phyloP scores from a whole-genome alignment of 2,113 vertebrate species.

The Odontesthes bonariensis region DNA sequence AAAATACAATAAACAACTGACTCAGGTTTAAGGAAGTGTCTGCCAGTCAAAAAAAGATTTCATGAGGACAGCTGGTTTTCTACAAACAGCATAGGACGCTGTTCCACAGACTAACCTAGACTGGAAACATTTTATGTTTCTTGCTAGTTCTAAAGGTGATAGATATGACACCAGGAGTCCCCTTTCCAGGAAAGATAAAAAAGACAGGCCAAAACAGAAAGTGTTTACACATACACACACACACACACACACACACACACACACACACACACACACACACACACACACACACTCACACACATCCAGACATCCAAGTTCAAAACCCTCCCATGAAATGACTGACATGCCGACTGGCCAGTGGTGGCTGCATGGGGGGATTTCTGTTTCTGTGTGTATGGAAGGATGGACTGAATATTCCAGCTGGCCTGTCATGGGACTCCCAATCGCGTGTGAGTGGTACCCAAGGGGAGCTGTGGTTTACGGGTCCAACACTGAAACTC shows the following conservation, averaged over 20 bases:
- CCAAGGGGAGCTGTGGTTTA: slow-evolving; percentile 55
- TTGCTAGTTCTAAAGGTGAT: slow-evolving; percentile 33
- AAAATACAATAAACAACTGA: background rate
- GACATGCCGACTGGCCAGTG: slow-evolving; percentile 79
- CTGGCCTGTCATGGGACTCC: slow-evolving; percentile 76
- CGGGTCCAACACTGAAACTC: slow-evolving; percentile 58
- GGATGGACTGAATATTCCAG: slow-evolving; percentile 67
- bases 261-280: slow-evolving; percentile 10
- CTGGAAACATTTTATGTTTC: background rate
- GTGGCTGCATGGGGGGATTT: slow-evolving; percentile 58
- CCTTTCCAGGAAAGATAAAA: slow-evolving; percentile 84
- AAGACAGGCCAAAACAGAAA: slow-evolving; percentile 92
- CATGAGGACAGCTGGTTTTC: no score
- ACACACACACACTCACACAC: background rate
- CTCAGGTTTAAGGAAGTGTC: background rate
- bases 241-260: background rate
- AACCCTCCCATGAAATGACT: slow-evolving; percentile 73
- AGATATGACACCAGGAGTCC: slow-evolving; percentile 77
- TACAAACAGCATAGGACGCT: no score
- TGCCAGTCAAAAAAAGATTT: background rate
- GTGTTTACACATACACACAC: slow-evolving; percentile 16
- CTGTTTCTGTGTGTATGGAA: slow-evolving; percentile 30
- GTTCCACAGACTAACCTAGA: no score
- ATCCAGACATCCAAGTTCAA: slow-evolving; percentile 48
- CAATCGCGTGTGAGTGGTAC: slow-evolving; percentile 73